A percentile compares a stretch with the other conserved stretches of the same genome.
Conservation (phyloP, 2,888 invertebrate genomes). For the Hedya salicella region DNA sequence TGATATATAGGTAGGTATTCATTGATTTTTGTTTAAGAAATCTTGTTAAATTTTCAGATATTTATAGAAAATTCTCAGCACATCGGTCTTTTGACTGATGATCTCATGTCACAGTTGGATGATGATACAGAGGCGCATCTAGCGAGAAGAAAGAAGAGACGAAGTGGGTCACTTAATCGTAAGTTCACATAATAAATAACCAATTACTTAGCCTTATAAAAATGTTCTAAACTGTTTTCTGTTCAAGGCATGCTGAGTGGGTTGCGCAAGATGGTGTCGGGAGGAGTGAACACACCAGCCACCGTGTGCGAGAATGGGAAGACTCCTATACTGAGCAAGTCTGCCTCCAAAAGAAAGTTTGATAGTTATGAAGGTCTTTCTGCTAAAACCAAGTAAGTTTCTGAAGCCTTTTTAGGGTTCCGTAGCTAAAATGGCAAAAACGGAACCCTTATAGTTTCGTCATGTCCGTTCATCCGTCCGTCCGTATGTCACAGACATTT, state of each 20-base stretch:
- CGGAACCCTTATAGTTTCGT: too few relatives aligned
- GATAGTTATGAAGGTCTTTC: slow-evolving; percentile 85
- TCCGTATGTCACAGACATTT: too few relatives aligned
- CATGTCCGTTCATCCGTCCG: too few relatives aligned
- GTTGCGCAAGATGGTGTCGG: slow-evolving; percentile 91
- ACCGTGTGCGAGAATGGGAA: slow-evolving; percentile 72
- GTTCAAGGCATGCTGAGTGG: slow-evolving; percentile 90
- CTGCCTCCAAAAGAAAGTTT: slow-evolving; percentile 87
- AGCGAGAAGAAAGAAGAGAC: slow-evolving; percentile 90
- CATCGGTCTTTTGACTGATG: slow-evolving; percentile 90
- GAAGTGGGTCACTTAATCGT: slow-evolving; percentile 95
- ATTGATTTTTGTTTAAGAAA: too few relatives aligned
- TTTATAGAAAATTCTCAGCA: slow-evolving; percentile 91
- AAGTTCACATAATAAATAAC: slow-evolving; percentile 59
- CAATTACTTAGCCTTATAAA: slow-evolving; percentile 20
- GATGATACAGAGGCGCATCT: slow-evolving; percentile 78
- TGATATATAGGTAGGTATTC: too few relatives aligned
- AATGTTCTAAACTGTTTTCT: slow-evolving; percentile 38
- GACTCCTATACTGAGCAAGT: slow-evolving; percentile 86
- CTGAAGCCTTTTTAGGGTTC: background rate
- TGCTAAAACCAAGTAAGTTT: slow-evolving; percentile 87
- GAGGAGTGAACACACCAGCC: slow-evolving; percentile 83
- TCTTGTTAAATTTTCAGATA: slow-evolving; percentile 81
- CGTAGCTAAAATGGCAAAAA: too few relatives aligned
- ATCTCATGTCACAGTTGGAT: slow-evolving; percentile 78